Evolutionary conservation across 2,113 vertebrate species (phyloP), one percentile per base, ranked within the genome.

Genomic region (Hippocampus comes): DNA sequence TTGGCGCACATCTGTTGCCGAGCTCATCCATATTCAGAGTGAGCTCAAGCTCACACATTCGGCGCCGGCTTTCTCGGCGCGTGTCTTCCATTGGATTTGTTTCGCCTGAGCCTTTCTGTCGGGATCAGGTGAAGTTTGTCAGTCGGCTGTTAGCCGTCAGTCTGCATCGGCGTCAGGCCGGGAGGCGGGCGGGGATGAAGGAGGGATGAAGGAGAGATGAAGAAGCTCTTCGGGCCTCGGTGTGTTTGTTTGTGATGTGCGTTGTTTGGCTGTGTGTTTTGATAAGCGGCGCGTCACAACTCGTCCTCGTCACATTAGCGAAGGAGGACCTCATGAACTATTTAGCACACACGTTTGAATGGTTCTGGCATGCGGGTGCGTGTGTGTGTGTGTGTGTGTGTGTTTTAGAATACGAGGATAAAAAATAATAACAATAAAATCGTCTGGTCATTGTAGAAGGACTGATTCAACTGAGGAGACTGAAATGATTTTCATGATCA

Each of bases 251-350:
- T 90, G 84, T 79, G 57, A 78, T 60, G 76, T 80, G 77, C 76
- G 79, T 30, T 85, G 84, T 53, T 11, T 15, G 86, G 48, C 15
- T 90, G 43, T 76, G 80, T 88, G 84, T 89, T 89, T 86, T 87
- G 81, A 88, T 87, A 88, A 86, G 79, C 82, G 75, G 74, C 38
- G 75, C 84, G 86, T 91, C 89, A 86, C 81, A 87, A 82, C 76
- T 82, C 84, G 77, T 89, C 77, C 82, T 85, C 79, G 79, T 91
- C 80, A 78, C 79, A 83, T 88, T 85, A 86, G 65, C 63, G 74
- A 72, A 79, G 76, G 71, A 74, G 80, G 64, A 77, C 76, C 85
- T 88, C 82, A 88, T 91, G 86, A 89, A 91, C 72, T 88, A 89
- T 91, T 91, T 79, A 91, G 79, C 61, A 74, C 56, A 57, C n/a